Evolutionary conservation across 2,113 vertebrate species (phyloP), one percentile per base, ranked within the genome.

Genomic region (Limanda limanda): DNA sequence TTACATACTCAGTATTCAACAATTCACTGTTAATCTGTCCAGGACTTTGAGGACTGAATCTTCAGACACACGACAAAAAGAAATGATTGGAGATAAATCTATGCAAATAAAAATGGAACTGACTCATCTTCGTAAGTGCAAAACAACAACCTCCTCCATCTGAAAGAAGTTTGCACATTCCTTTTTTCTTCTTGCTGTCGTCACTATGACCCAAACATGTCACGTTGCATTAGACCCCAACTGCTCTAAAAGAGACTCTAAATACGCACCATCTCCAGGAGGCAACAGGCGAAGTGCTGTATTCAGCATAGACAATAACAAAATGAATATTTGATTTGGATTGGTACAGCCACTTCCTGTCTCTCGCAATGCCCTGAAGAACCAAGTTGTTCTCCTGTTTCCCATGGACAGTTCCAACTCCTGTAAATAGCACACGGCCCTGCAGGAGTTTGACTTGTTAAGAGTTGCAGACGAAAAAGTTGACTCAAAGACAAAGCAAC

Each of bases 261-360:
- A 80, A 88, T 37, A 62, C 13, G 25, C 63, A 42, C 69, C 54
- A 14, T 62, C 68, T 85, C 73, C 81, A 76, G 25, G 48, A 85
- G 80, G 81, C 88, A 69, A 60, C 55, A 67, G 70, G 77, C 87
- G 71, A 76, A 85, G 67, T 66, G 63, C 79, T 64, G 69, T 55
- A 45, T 79, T 89, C 31, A 62, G 68, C 73, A 70, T 75, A 55
- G 72, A 86, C 87, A 89, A 93, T 78, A 81, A 91, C 89, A 84
- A 83, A 83, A 92, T 92, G 3, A 92, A 92, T 93, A 93, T 93
- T 93, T 93, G 73, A 89, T 89, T 84, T 14, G 64, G 35, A 70
- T 74, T 62, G 74, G 71, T 69, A 57, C 63, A 78, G 68, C 66
- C 66, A 70, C 82, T 88, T 90, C 88, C 78, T 86, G 79, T 83